A percentile compares a stretch with the other conserved stretches of the same genome.
Conservation (phyloP, 2,113 vertebrate genomes). For the Piprites chloris region DNA sequence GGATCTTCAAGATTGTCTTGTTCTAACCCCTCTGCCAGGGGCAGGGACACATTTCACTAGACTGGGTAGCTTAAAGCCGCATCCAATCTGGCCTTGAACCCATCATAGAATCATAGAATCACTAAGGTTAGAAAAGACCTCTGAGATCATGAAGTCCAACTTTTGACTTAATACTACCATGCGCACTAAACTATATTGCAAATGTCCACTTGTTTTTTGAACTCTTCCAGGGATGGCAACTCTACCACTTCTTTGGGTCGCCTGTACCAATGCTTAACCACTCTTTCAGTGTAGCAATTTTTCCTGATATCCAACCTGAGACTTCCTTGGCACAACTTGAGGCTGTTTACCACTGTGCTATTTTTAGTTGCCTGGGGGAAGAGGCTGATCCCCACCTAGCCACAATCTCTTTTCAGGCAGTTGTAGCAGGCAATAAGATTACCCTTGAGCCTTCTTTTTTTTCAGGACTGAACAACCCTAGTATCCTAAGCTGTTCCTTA, state of each 20-base stretch:
- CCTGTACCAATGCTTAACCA: background rate
- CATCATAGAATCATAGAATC: background rate
- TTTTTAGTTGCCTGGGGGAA: background rate
- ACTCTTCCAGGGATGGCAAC: background rate
- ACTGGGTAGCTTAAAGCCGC: background rate
- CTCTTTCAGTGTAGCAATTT: background rate
- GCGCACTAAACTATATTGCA: background rate
- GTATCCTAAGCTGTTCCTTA: background rate
- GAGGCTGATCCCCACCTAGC: background rate
- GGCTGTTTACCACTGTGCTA: background rate
- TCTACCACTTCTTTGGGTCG: background rate
- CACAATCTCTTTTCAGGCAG: background rate
- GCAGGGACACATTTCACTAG: background rate
- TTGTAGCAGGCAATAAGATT: background rate
- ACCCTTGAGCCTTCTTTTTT: background rate
- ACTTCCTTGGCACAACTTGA: background rate
- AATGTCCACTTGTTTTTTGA: background rate
- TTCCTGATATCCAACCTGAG: background rate
- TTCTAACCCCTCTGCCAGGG: accelerated
- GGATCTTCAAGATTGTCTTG: background rate
- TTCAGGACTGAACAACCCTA: background rate
- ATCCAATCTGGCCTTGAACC: background rate
- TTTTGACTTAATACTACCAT: background rate
- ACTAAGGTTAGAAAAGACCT: background rate
- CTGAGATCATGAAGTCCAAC: background rate